These are phyloP conservation scores for Tribolium madens DNA, from an alignment of 1,140 invertebrate genomes.

Conservation along the genomic window DNA sequence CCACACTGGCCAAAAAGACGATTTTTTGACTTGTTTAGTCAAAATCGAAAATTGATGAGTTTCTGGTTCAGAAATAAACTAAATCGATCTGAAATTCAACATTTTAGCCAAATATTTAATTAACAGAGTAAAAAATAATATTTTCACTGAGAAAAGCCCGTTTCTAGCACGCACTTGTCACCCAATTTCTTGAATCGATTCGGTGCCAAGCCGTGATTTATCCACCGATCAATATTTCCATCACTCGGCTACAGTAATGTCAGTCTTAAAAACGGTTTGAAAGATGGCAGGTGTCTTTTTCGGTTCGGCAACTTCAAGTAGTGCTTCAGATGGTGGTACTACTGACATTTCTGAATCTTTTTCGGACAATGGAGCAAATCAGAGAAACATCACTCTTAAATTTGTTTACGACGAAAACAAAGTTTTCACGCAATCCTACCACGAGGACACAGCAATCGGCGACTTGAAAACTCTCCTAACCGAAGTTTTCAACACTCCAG, in stretches of 20 bases:
- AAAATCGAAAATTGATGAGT: no score
- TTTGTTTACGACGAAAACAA: constrained; percentile 55
- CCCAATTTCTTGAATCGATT: not conserved
- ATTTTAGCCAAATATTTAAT: no score
- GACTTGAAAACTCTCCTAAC: constrained; percentile 48
- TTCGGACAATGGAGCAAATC: not conserved
- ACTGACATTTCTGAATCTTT: not conserved
- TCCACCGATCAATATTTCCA: constrained; percentile 7
- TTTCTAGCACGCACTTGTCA: not conserved
- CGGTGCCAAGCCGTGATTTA: constrained; percentile 17
- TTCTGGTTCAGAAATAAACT: no score
- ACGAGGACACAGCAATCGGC: constrained; percentile 43
- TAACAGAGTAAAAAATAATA: no score
- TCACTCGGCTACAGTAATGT: constrained; percentile 2
- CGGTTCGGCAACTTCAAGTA: not conserved
- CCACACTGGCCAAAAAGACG: no score
- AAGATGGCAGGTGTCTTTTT: not conserved
- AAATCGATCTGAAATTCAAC: no score
- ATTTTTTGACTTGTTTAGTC: no score
- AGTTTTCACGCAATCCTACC: constrained; percentile 60
- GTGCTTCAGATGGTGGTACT: constrained; percentile 2
- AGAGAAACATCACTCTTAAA: constrained; percentile 59
- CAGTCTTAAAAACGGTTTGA: not conserved
- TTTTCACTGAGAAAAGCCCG: not conserved
- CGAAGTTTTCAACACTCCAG: constrained; percentile 44